Evolutionary conservation across 1,140 invertebrate genomes (phyloP), one percentile per base, ranked within the genome.

Genomic region (Zaprionus tsacasi): DNA sequence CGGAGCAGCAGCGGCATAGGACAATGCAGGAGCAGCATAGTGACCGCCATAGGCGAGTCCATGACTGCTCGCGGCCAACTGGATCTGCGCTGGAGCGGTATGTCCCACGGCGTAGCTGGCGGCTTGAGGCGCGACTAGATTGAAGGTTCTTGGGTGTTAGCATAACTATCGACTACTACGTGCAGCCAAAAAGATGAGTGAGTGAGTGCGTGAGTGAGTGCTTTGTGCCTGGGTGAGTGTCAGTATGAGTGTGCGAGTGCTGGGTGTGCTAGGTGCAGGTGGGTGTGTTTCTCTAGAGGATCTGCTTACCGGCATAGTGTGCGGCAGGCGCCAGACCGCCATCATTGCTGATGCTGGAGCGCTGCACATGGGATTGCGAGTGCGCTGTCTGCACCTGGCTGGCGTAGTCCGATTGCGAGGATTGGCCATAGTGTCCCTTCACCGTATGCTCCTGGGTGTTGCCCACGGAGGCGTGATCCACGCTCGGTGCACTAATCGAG

Each of bases 371-470:
- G 2, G 94, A 94, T 61, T 92, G 93, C 21, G 94, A 94, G 73
- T 94, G 93, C 4, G 94, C 93, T 1, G 93, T 92, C 56, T 94
- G 93, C 17, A 94, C 94, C 60, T 93, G 90, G 65, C 93, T 94
- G 73, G 91, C 92, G 76, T 94, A 94, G 66, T 93, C 91, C 33
- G 94, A 93, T 55, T 93, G 82, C 11, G 93, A 93, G 35, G 93
- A 93, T 68, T 93, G 93, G 10, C 94, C 94, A 40, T 91, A 93
- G 70, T 93, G 93, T 6, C 94, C 93, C 81, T 94, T 94, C 21
- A 94, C 93, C n/a, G 94, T 94, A n/a, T 93, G 93, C 75, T 94
- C 93, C 70, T 94, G 93, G 57, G 93, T 93, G 73, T 91, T 92
- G 52, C 93, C 94, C 33, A 94, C 92, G 67, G 93, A 93, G 36